Base-by-base conservation (phyloP, 2,797 vertebrate species). In the Bufotes viridis region DNA sequence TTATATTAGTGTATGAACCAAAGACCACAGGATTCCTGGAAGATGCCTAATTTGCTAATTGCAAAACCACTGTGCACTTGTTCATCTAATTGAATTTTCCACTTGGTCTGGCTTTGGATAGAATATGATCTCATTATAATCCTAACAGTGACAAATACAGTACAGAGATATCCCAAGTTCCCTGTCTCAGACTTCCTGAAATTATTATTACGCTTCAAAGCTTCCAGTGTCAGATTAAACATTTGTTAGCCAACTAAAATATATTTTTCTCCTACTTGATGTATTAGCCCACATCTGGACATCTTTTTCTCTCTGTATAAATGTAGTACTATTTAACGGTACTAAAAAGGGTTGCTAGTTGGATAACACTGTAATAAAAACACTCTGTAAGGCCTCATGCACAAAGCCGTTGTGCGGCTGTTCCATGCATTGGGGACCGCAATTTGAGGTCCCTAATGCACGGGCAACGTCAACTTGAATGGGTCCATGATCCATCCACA, bases 1-100 rank as follows among this genome's bases (percentile, higher is more conserved):
- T 88, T 81, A 85, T 81, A 63, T 88, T 22, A 55, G 63, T 55
- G 29, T 53, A 78, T 76, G 75, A 88, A 70, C 75, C 81, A 26
- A 42, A 53, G 75, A 60, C 55, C 79, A n/a, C 65, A 74, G 91
- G 34, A n/a, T 90, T 87, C 90, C 92, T 91, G 82, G 58, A 93
- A 92, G 17, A 29, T 86, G 18, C 81, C 67, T 63, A 63, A 8
- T 78, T 93, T 91, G 67, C 65, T 92, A 92, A 93, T 93, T 91
- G 78, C 70, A 90, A 90, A 85, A 79, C 74, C 91, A 89, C 87
- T 70, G 22, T 75, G 90, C 49, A 90, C 72, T 83, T 93, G 90
- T 92, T 90, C 90, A 90, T 89, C 87, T 93, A 93, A 94, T 90
- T 91, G 90, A 90, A 90, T 92, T 92, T 93, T 93, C 87, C 57